Evolutionary conservation across 2,888 invertebrate genomes (phyloP), one percentile per base, ranked within the genome.

Genomic region (Acanthosepion esculentum): DNA sequence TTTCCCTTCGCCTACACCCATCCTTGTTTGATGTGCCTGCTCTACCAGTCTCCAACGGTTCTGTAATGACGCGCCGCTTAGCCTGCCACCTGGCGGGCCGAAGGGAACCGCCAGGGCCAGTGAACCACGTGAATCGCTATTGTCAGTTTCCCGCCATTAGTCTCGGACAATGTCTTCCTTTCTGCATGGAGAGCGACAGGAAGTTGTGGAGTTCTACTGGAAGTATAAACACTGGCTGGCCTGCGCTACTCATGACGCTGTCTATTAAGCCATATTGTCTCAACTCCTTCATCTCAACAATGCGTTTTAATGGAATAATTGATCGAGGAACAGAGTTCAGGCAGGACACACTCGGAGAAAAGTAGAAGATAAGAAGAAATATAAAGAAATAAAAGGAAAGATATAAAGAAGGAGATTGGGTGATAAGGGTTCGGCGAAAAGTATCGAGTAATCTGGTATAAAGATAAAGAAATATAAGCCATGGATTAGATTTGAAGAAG

Each of bases 71-170:
- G 78, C 78, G 78, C 78, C 78, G 78, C 15, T 78, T 78, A n/a
- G 78, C 78, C 78, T 78, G 78, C 78, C 78, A 78, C 78, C 78
- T 78, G 78, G 78, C n/a, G n/a, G 78, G 78, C 78, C 78, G n/a
- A 78, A 78, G 78, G 78, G 78, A 78, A 78, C 78, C 78, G 78
- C n/a, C 78, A 78, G 78, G 78, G 4, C 78, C n/a, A 78, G 78
- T 78, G 78, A 78, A 78, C 78, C 78, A 78, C 78, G 78, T 78
- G 78, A 78, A 78, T 78, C 78, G n/a, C 78, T 78, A 78, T 78
- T 78, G 78, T 78, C 78, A 78, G 78, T 78, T 78, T 78, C 78
- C 78, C 78, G 78, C 78, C 78, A 78, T 78, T 78, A 78, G 78
- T 78, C 78, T n/a, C n/a, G n/a, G 78, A 78, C 78, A 78, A 78